Evolutionary conservation across 2,888 invertebrate genomes (phyloP), one percentile per base, ranked within the genome.

Genomic region (Muscina levida): DNA sequence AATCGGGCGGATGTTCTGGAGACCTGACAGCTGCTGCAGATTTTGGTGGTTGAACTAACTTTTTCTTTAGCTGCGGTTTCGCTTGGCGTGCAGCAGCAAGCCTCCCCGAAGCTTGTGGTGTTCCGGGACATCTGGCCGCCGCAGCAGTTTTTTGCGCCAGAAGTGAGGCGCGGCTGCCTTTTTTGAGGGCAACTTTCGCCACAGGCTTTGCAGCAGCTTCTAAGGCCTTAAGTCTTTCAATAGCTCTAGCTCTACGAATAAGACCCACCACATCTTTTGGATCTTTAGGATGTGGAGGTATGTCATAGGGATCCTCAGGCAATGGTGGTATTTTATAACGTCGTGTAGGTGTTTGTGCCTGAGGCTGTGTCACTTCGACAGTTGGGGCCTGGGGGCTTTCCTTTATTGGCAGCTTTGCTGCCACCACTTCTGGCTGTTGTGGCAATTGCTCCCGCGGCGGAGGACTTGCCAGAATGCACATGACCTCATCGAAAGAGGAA

Each of bases 401-500:
- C 0, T 11, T 31, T 4, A 4, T 57, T 8, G 6, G 24, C 17
- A 1, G 13, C 6, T 10, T 17, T 6, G 65, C 37, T 1, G 59
- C 26, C 0, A 67, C 22, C 39, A 72, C 19, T 6, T 31, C 17
- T 39, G n/a, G n/a, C n/a, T n/a, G n/a, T n/a, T 62, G 13, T 10
- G 19, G 56, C 66, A 4, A 67, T 13, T 53, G 24, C n/a, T 65
- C 70, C 44, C n/a, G 39, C 13, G 3, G 24, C 19, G 72, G 67
- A 11, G 77, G 80, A 15, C 65, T 68, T 11, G 66, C 59, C 24
- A 77, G 46, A 19, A 6, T 11, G 62, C 73, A 77, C 72, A 53
- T 82, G 0, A 79, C 10, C 13, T 77, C 82, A 13, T 79, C 76
- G 56, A 79, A 82, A 0, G 82, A 72, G 10, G 56, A n/a, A 62